Evolutionary conservation across 2,888 invertebrate species (phyloP).

Genomic region (Mantis religiosa): DNA sequence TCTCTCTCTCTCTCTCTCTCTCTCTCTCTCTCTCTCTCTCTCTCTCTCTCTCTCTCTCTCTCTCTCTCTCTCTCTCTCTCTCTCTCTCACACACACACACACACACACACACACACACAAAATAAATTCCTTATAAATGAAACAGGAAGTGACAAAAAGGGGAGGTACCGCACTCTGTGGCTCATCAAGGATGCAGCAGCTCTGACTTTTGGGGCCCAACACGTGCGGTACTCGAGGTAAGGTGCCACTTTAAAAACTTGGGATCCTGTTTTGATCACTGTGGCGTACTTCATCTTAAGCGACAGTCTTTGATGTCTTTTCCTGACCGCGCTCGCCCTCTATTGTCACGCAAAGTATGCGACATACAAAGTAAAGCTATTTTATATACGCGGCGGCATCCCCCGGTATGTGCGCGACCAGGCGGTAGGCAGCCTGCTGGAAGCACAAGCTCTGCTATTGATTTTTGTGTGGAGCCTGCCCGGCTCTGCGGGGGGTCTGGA

Average conservation of each 20-base stretch:
- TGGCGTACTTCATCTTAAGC: too few relatives aligned
- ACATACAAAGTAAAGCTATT: not conserved
- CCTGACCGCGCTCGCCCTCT: not conserved
- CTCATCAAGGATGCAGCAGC: not conserved
- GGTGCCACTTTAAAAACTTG: not conserved
- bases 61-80: too few relatives aligned
- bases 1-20: too few relatives aligned
- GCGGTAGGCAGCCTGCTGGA: not conserved
- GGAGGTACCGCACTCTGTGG: too few relatives aligned
- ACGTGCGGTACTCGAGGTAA: too few relatives aligned
- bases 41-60: too few relatives aligned
- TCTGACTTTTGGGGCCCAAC: too few relatives aligned
- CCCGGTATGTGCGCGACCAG: not conserved
- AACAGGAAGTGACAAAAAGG: too few relatives aligned
- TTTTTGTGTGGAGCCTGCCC: constrained; percentile 22
- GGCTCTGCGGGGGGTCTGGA: constrained; percentile 24
- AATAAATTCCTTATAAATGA: too few relatives aligned
- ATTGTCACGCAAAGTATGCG: not conserved
- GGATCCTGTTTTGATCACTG: not conserved
- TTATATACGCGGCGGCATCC: not conserved
- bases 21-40: too few relatives aligned
- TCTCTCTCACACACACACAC: too few relatives aligned
- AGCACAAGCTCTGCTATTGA: constrained; percentile 24
- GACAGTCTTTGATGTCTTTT: not conserved
- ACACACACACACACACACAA: too few relatives aligned